A percentile compares a stretch with the other conserved stretches of the same genome.
These are phyloP conservation scores for Battus philenor DNA, from an alignment of 1,140 invertebrate species.

Conservation along the genomic window DNA sequence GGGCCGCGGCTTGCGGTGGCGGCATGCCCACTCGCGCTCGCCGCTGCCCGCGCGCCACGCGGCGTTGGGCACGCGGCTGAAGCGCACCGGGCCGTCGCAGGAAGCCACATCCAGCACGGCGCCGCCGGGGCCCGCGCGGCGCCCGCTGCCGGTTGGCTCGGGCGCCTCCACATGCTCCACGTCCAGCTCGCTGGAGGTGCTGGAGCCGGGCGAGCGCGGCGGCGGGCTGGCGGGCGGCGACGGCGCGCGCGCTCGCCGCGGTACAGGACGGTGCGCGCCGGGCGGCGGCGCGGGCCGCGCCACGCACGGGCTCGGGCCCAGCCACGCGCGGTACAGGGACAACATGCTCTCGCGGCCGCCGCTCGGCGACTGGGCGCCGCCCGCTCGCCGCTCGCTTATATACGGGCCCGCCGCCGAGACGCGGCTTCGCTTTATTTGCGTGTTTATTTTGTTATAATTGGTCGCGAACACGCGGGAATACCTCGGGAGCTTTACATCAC, in stretches of 20 bases:
- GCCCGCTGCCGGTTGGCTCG: constrained; percentile 24
- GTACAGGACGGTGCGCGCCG: constrained; percentile 51
- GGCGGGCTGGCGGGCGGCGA: constrained; percentile 47
- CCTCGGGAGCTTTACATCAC: too few species aligned
- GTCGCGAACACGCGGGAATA: too few species aligned
- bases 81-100: constrained; percentile 90
- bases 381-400: constrained; percentile 1
- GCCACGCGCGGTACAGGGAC: constrained; percentile 82
- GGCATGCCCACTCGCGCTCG: constrained; percentile 73
- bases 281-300: constrained; percentile 66
- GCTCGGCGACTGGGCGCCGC: constrained; percentile 37
- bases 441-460: constrained; percentile 2
- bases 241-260: constrained; percentile 41
- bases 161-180: constrained; percentile 51
- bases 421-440: background rate
- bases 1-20: constrained; percentile 79
- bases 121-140: constrained; percentile 25
- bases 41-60: constrained; percentile 59
- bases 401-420: background rate
- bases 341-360: constrained; percentile 68
- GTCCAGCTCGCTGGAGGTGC: constrained; percentile 49
- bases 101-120: constrained; percentile 87
- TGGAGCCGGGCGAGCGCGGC: constrained; percentile 46
- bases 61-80: constrained; percentile 72
- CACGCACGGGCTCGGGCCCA: constrained; percentile 59